Evolutionary conservation across 2,797 vertebrate species (phyloP), one percentile per base, ranked within the genome.

Genomic region (Cynodonichthys magdalenae): DNA sequence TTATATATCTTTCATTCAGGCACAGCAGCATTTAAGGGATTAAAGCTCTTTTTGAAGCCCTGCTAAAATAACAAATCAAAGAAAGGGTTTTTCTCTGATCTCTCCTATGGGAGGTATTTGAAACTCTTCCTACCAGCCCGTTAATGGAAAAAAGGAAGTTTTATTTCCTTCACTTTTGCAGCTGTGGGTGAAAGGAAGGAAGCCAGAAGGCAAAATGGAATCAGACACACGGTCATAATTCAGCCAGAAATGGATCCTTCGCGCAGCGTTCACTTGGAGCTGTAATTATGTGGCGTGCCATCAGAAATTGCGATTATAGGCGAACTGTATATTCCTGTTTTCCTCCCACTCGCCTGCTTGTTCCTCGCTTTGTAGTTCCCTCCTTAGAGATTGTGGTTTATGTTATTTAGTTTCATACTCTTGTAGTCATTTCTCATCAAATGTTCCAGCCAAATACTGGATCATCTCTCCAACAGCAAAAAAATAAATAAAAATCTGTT

Each of bases 261-360:
- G 69, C 79, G 77, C 75, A 80, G 80, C 79, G 49, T 80, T 89
- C 75, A 82, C 80, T 76, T 63, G 63, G 72, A 77, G 59, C 80
- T 93, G 63, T 91, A 92, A 93, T 93, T 92, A 92, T 82, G 76
- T 80, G 73, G 77, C 76, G 53, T 77, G 68, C 79, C 92, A 90
- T 86, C 76, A 90, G 87, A 83, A 87, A 83, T 80, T 79, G 55
- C 84, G 69, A 83, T 74, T 80, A 83, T 48, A 75, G 63, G 71
- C 70, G 65, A 59, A 66, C 78, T 59, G 46, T 60, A 78, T 85
- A 67, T 86, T 82, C 69, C 68, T 63, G 72, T 78, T 64, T 55
- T 70, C 59, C 71, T 64, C 69, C 29, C 69, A 62, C 46, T 76
- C 71, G 56, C 54, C 54, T 70, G 49, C 63, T 56, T 27, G 53